phyloP scores from a whole-genome alignment of 2,113 vertebrate species.

The Psilopogon haemacephalus region DNA sequence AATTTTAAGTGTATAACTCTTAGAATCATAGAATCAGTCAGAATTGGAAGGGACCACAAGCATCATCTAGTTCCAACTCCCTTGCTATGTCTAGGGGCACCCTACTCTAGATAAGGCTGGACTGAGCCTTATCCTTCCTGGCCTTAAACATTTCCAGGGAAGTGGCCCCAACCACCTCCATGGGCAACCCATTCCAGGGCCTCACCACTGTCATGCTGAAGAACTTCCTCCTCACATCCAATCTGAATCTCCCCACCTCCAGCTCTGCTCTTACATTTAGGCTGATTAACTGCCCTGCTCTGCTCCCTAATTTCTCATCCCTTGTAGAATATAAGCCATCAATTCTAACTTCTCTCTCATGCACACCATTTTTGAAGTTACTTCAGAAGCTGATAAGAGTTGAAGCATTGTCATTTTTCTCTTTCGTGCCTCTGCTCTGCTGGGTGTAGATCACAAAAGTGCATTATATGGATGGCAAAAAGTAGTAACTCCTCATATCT shows the following conservation, averaged over 20 bases:
- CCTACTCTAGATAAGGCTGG: too few relatives aligned
- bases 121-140: too few relatives aligned
- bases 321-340: neutral
- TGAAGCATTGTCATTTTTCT: neutral
- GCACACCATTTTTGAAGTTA: neutral
- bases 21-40: too few relatives aligned
- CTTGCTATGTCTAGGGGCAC: too few relatives aligned
- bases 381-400: neutral
- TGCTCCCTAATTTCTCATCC: neutral
- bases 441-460: neutral
- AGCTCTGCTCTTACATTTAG: conserved; percentile 4
- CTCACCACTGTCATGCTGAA: too few relatives aligned
- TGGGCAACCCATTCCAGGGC: too few relatives aligned
- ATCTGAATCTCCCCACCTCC: too few relatives aligned
- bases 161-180: too few relatives aligned
- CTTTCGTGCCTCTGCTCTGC: neutral
- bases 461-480: neutral
- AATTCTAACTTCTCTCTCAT: neutral
- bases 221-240: too few relatives aligned
- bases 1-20: conserved; percentile 19
- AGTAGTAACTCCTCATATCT: neutral
- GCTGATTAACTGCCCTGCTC: conserved; percentile 2
- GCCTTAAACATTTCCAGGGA: too few relatives aligned
- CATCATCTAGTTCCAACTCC: too few relatives aligned
- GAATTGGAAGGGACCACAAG: too few relatives aligned